These are phyloP conservation scores for Linurgus olivaceus DNA, from an alignment of 2,797 vertebrate species.

Conservation along the genomic window DNA sequence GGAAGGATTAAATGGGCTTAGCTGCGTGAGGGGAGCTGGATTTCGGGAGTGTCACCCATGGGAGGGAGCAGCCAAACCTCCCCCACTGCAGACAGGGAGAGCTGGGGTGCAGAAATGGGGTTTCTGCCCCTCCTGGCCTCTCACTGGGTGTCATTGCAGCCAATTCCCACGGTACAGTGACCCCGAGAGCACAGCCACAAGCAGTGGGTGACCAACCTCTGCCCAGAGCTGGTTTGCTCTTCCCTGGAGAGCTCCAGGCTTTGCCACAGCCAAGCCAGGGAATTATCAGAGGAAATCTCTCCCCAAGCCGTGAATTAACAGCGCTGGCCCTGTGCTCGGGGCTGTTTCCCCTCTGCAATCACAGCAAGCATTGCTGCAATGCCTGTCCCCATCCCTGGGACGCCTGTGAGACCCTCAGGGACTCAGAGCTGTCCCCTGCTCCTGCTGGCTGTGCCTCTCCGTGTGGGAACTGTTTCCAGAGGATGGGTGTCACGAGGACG, in stretches of 20 bases:
- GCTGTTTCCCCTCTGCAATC: neutral
- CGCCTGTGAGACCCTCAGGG: neutral
- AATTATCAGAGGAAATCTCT: neutral
- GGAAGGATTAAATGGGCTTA: neutral
- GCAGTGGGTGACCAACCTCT: neutral
- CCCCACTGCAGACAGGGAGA: neutral
- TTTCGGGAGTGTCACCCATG: rapidly evolving
- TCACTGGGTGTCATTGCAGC: rapidly evolving
- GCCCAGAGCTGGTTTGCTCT: neutral
- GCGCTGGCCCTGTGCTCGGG: neutral
- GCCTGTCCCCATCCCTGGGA: neutral
- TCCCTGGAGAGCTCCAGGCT: neutral
- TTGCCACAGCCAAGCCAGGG: neutral
- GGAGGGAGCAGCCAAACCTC: neutral
- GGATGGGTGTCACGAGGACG: constrained; percentile 21
- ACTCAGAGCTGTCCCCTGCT: neutral
- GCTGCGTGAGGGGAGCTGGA: rapidly evolving
- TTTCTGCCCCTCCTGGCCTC: neutral
- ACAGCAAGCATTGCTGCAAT: neutral
- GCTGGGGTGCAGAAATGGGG: neutral
- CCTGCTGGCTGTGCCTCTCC: neutral
- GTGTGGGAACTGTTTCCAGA: neutral
- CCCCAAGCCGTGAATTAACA: neutral
- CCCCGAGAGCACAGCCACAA: neutral
- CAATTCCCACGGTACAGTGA: rapidly evolving